Base-by-base conservation (phyloP, 1,140 invertebrate species). In the Tyrophagus putrescentiae region DNA sequence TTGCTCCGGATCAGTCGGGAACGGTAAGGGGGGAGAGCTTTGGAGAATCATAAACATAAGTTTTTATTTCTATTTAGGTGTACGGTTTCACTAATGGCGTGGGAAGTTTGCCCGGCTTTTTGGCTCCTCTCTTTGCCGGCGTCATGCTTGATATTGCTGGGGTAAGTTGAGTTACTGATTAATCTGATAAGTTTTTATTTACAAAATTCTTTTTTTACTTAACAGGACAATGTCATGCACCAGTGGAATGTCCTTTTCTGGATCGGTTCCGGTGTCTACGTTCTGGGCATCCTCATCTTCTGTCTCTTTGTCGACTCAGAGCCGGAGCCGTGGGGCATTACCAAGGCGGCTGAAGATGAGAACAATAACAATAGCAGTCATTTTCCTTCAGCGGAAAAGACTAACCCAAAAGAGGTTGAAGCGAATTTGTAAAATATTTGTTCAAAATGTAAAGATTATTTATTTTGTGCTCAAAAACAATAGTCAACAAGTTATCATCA, bases 171-270 rank as follows among this genome's bases (percentile, higher is more conserved):
- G 11, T 18, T 16, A 58, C 28, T 29, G 11, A 7, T 57, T 28
- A 44, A 25, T 53, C 25, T 50, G 21, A 9, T 7, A 11, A 11
- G 28, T 50, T 50, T 39, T 21, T 13, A 39, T 39, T 13, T 39
- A 39, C 13, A 39, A 58, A 27, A 13, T 27, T 50, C 23, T 44
- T 44, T 64, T 65, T 13, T 9, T 5, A 23, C 7, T 11, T 25
- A n/a, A 13, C 13, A 33, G 18, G 23, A 13, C 59, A 69, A 63
- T 60, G 58, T 61, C 83, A 79, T 83, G 73, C 83, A 80, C 0
- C 81, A 67, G 67, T 90, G 86, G 87, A 77, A 79, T 61, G 77
- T 77, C 41, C 80, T 87, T 0, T 89, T 88, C 68, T 80, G 80
- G 65, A 76, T 85, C 18, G 77, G 83, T 0, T 77, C 82, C n/a